Base-by-base conservation (phyloP, 2,888 invertebrate species). In the Drosophila engyochracea region DNA sequence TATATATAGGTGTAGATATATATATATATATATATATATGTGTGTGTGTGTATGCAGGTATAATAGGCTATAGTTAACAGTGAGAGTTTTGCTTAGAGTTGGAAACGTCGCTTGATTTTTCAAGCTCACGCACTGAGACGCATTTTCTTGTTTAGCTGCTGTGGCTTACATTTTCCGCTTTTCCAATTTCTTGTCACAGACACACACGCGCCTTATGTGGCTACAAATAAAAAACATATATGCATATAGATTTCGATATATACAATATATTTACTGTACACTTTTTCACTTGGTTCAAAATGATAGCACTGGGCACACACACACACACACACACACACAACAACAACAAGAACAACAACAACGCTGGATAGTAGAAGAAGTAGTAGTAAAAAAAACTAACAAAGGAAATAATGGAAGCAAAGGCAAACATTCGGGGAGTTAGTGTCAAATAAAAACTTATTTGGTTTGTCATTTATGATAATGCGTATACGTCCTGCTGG, bases 401-500 rank as follows among this genome's bases (percentile, higher is more conserved):
- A 61, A 35, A 57, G 14, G 28, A 47, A 25, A 58, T 2, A 55
- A 73, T 37, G 28, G 51, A 22, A 53, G 47, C 53, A 71, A 61
- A 30, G 55, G 30, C 62, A 62, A 62, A 62, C 47, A 70, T 44
- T 41, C 4, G 22, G 30, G 57, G 25, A 25, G 31, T 30, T 59
- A 37, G 52, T 60, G 62, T 41, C 75, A 75, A 71, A 80, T 70
- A 74, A 74, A 81, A 86, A 84, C 63, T 61, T 84, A 70, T 83
- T 79, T 28, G 54, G 52, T 62, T 67, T 75, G 79, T 60, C 64
- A 77, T 80, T 85, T 85, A 85, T 85, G 82, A 69, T 75, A 85
- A 85, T 85, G 86, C 80, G 79, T 80, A 74, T 77, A 77, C 74
- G 77, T 82, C 74, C 71, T 64, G 81, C 61, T 79, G 82, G 68